Evolutionary conservation across 1,140 invertebrate genomes (phyloP), one percentile per base, ranked within the genome.

Genomic region (Linepithema humile): DNA sequence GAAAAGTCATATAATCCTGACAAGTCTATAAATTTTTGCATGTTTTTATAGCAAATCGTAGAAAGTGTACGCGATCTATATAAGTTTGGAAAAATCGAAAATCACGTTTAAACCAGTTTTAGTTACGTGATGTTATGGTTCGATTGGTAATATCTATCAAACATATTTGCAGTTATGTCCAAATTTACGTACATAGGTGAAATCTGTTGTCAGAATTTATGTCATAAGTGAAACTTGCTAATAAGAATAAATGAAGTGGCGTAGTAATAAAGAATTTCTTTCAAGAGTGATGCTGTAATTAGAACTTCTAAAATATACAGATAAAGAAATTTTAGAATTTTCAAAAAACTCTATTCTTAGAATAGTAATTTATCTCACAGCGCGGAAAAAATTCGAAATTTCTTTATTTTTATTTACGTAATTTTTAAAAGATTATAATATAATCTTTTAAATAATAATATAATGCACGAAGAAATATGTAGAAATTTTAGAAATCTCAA

Each of bases 71-170:
- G 15, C 12, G 55, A 10, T 17, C 5, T 48, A 3, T 17, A 29
- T 69, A 48, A 0, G 59, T 53, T 60, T 5, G 50, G 10, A 7
- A 6, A 38, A 26, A 43, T 55, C 12, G 29, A 23, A 65, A 77
- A 50, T 50, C 65, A 64, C 3, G 10, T n/a, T 32, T 23, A 20
- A 77, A 77, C 59, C 48, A 29, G 74, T 77, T 65, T 50, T 3
- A 74, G 3, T 64, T 65, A 64, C 55, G 43, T 38, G n/a, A 50
- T 4, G 60, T 55, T 38, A 64, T 35, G 59, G n/a, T 53, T 64
- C 45, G 17, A 38, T 29, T 32, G 29, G 29, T 4, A 17, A 62
- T 48, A 48, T 77, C 32, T 50, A 50, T 62, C n/a, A 73, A 55
- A 12, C 26, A 48, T 3, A n/a, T 45, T 48, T 1, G 12, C 20